Base-by-base conservation (phyloP, 2,113 vertebrate species). In the Bostrychus sinensis region DNA sequence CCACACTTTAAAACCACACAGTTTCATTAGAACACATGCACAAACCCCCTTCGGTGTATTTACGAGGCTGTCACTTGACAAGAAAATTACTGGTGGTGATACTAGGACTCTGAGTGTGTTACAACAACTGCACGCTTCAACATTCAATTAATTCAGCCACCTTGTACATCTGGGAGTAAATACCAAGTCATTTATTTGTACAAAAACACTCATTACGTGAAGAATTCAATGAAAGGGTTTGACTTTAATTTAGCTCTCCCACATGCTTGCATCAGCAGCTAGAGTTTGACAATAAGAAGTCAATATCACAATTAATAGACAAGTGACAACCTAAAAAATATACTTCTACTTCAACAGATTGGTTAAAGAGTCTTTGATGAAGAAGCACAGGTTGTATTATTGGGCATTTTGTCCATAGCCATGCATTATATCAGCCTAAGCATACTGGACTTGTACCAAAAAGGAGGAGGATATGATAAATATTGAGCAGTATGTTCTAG, bases 21-120 rank as follows among this genome's bases (percentile, higher is more conserved):
- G 63, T 72, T 86, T 86, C 75, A 81, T 86, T 83, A 78, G 61
- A 7, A 25, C 55, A 81, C 62, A 57, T 16, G 28, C 32, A 2
- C 12, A 8, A 43, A 10, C 60, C 5, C 41, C 13, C 39, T n/a
- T n/a, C 41, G 28, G 42, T 45, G 51, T 38, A 13, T 26, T 50
- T 55, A 48, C 26, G 48, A 58, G 56, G 61, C 57, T 56, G 70
- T 66, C 50, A 25, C 51, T 56, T 65, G 64, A 70, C 3, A n/a
- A 59, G 43, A 62, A 72, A 70, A 77, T 61, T 34, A 65, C 59
- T 43, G 38, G 57, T 48, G 36, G 42, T 66, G 9, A 56, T 51
- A 51, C 41, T 71, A 46, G 66, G 51, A 48, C 32, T 58, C 60
- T 22, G n/a, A 54, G 48, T 69, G 45, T 69, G 45, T 62, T 20